A percentile compares a stretch with the other conserved stretches of the same genome.
These are phyloP conservation scores for Periplaneta americana DNA, from an alignment of 1,140 invertebrate species.

Conservation along the genomic window DNA sequence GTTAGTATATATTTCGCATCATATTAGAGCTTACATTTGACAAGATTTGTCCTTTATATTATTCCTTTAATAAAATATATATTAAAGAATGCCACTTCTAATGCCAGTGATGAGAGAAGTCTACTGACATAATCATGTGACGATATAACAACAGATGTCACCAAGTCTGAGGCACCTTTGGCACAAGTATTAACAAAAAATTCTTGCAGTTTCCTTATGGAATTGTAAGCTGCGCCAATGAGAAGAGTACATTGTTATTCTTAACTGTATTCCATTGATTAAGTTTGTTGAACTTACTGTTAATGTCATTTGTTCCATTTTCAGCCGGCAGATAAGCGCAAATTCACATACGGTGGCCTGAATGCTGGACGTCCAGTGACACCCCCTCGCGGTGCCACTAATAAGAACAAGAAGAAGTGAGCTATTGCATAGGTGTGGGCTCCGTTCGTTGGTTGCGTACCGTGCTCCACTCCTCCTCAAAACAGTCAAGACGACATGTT, in stretches of 20 bases:
- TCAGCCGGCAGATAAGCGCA: constrained; percentile 19
- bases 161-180: background rate
- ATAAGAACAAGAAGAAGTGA: constrained; percentile 55
- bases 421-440: background rate
- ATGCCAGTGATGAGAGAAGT: background rate
- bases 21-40: too few species aligned
- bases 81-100: too few species aligned
- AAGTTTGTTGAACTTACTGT: background rate
- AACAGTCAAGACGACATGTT: background rate
- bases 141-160: background rate
- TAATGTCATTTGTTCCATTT: background rate
- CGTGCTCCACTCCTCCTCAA: background rate
- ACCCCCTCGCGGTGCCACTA: constrained; percentile 80
- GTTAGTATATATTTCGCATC: too few species aligned
- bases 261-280: background rate
- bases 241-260: too few species aligned
- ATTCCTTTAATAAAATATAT: too few species aligned
- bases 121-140: background rate
- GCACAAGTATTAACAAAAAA: background rate
- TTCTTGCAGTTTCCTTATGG: too few species aligned
- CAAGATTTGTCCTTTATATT: too few species aligned
- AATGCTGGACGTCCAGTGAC: constrained; percentile 80
- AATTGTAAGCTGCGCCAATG: too few species aligned
- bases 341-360: constrained; percentile 63
- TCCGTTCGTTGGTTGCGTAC: background rate